Evolutionary conservation across 1,140 invertebrate genomes (phyloP), one percentile per base, ranked within the genome.

Genomic region (Nomia melanderi): DNA sequence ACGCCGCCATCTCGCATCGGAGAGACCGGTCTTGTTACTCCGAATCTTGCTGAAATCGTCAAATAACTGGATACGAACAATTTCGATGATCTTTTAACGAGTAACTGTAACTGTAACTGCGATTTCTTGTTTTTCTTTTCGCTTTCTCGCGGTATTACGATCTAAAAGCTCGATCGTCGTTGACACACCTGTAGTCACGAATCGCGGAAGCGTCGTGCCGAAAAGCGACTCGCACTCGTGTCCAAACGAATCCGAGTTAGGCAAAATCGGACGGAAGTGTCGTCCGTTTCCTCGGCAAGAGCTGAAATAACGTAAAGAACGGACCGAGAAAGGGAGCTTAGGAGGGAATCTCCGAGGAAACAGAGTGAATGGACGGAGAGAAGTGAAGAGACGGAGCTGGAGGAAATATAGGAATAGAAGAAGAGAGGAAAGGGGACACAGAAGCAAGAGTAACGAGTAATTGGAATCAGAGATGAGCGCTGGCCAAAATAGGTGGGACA

Each of bases 201-300:
- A 59, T 76, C 64, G 73, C 39, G 73, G 39, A 76, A 59, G 39
- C 53, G 47, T 47, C 63, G 53, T 67, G 57, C 57, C 39, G 39
- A 75, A 56, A 67, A 31, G 64, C 47, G 59, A 67, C 25, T 59
- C 54, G 54, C 29, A 17, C 57, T 60, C 39, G 29, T 1, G 31
- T 14, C 1, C 29, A 47, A 25, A 59, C 29, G 29, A 47, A 56
- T 23, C 11, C n/a, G 9, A 47, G 29, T 31, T 33, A 25, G 36
- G 27, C 27, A 47, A 12, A 20, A 9, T 59, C 11, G 6, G 11
- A 36, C 36, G 27, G n/a, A n/a, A 20, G 47, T 23, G n/a, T 36
- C 33, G 3, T 5, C 8, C 33, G 33, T 36, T 36, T 3, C 8
- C 3, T 36, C 8, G 33, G 2, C 25, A 29, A 14, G 25, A 9